A percentile compares a stretch with the other conserved stretches of the same genome.
Evolutionary conservation across 1,140 invertebrate species (phyloP).

Genomic region (Drosophila asahinai): DNA sequence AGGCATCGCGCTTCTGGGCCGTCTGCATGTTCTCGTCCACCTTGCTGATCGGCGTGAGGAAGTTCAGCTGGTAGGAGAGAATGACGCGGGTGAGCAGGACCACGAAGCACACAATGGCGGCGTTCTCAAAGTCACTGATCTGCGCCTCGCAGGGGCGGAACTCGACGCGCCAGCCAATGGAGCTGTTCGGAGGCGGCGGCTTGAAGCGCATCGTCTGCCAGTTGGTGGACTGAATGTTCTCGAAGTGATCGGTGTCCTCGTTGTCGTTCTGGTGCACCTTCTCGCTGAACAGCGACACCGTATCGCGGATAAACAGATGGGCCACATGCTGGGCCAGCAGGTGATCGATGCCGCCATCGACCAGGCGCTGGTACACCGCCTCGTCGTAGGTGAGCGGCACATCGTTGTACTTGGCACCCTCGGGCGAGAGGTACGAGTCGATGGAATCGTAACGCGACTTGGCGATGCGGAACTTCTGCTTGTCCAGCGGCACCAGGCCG

Average conservation of each 20-base stretch:
- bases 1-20: conserved; percentile 96
- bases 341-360: conserved; percentile 95
- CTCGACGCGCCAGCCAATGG: conserved; percentile 99
- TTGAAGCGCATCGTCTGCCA: conserved; percentile 99
- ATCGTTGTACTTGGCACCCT: conserved; percentile 87
- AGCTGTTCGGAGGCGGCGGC: conserved; percentile 96
- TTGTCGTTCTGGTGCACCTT: conserved; percentile 97
- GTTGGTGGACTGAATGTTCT: conserved; percentile 99
- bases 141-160: conserved; percentile 99
- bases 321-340: conserved; percentile 97
- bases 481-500: conserved; percentile 91
- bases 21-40: conserved; percentile 99
- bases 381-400: conserved; percentile 93
- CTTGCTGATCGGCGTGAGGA: conserved; percentile 99
- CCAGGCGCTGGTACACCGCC: conserved; percentile 91
- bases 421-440: conserved; percentile 97
- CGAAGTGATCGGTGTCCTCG: conserved; percentile 99
- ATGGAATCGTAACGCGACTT: conserved; percentile 99
- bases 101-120: conserved; percentile 99
- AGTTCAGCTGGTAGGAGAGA: conserved; percentile 97
- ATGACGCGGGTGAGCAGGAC: conserved; percentile 98
- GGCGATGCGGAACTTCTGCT: conserved; percentile 94
- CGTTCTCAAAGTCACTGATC: conserved; percentile 99
- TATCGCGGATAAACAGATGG: conserved; percentile 99
- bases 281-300: conserved; percentile 97